Conservation (phyloP, 2,113 vertebrate genomes). For the Parus major region DNA sequence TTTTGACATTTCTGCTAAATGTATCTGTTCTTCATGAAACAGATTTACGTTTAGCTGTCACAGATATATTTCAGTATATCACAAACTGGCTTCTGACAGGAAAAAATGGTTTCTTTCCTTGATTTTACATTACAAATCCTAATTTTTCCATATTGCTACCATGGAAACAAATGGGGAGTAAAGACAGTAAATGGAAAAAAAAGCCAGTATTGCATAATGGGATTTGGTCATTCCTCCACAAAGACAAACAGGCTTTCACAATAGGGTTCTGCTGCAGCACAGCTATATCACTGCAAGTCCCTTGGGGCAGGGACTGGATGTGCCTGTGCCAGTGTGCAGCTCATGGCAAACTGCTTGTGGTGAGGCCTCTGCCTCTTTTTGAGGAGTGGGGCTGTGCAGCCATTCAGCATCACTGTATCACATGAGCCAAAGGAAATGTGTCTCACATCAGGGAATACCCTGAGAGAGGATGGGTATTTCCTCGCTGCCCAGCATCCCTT, state of each 20-base stretch:
- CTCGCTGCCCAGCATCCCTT: not conserved
- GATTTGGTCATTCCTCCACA: not conserved
- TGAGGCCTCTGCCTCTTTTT: not conserved
- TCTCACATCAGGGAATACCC: not conserved
- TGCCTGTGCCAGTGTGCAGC: not conserved
- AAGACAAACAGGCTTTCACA: not conserved
- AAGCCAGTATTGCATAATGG: not conserved
- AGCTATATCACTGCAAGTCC: not conserved
- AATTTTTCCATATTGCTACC: conserved; percentile 14
- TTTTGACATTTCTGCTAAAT: not conserved
- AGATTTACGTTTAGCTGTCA: not conserved
- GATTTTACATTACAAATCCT: not conserved
- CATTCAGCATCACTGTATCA: not conserved
- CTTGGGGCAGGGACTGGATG: not conserved
- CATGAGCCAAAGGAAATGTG: rapidly evolving
- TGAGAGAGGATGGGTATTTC: not conserved
- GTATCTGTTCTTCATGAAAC: not conserved
- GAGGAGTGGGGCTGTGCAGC: not conserved
- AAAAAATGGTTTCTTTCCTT: not conserved
- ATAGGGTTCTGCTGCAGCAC: not conserved
- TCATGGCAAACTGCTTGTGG: not conserved
- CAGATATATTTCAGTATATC: not conserved
- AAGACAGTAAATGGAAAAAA: not conserved
- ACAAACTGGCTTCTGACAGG: not conserved
- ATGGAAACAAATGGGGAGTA: conserved; percentile 38